Evolutionary conservation across 2,113 vertebrate species (phyloP).

Genomic region (Globicephala melas): DNA sequence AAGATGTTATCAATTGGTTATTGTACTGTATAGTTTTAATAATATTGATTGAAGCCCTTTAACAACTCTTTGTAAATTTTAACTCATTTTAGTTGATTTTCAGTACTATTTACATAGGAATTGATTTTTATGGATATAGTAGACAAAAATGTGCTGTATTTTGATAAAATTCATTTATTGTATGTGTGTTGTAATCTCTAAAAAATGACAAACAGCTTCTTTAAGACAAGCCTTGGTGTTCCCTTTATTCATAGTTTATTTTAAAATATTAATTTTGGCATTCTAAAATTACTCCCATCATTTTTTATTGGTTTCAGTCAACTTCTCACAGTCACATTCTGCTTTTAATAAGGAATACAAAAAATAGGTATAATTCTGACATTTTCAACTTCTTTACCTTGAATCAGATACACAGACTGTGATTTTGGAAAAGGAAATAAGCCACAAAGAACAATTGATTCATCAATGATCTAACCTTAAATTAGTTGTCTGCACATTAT

Average conservation of each 20-base stretch:
- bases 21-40: slow-evolving; percentile 85
- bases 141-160: slow-evolving; percentile 86
- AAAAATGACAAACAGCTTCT: slow-evolving; percentile 82
- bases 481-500: slow-evolving; percentile 70
- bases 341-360: slow-evolving; percentile 76
- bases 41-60: slow-evolving; percentile 88
- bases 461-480: slow-evolving; percentile 73
- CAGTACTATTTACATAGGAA: slow-evolving; percentile 86
- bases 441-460: slow-evolving; percentile 74
- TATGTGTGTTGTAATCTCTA: slow-evolving; percentile 84
- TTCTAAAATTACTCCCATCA: slow-evolving; percentile 64
- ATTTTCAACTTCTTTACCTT: slow-evolving; percentile 61
- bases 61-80: slow-evolving; percentile 88
- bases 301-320: slow-evolving; percentile 67
- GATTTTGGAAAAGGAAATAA: slow-evolving; percentile 74
- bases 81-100: slow-evolving; percentile 85
- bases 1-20: slow-evolving; percentile 81
- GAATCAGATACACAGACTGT: slow-evolving; percentile 61
- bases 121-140: slow-evolving; percentile 85
- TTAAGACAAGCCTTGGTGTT: slow-evolving; percentile 78
- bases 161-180: slow-evolving; percentile 86
- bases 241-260: slow-evolving; percentile 72
- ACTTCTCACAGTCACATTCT: slow-evolving; percentile 53
- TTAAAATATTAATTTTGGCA: slow-evolving; percentile 76
- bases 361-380: slow-evolving; percentile 39